Base-by-base conservation (phyloP, 2,797 vertebrate genomes). In the Takifugu ocellatus region DNA sequence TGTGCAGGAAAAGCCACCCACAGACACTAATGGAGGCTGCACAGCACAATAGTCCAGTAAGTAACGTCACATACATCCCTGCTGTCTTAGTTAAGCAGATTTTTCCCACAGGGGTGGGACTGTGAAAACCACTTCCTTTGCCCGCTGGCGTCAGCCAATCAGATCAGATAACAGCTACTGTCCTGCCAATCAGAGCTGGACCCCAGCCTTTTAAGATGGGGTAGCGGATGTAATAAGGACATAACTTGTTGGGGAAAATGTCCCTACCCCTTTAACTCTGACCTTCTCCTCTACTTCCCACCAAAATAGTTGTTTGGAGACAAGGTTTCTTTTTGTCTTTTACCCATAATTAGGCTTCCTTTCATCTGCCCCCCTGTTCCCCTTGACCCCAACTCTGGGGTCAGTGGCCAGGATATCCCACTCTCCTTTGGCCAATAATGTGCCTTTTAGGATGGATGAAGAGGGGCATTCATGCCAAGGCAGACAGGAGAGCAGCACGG, bases 371-470 rank as follows among this genome's bases (percentile, higher is more conserved):
- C 87, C 88, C 87, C 90, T 88, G 90, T 91, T 91, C 91, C 90
- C 89, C 85, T 90, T 89, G 90, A 91, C 91, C 90, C 63, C 57
- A 72, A 82, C 70, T 83, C 83, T 74, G 75, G 87, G 91, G 91
- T 92, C 90, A 88, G 78, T 80, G 86, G 87, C 88, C 90, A 92
- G 91, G 92, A 92, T 92, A 93, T 92, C 91, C 91, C 91, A 91
- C 89, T 91, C 89, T 89, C 79, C 80, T 77, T 63, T 1, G 65
- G 77, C 80, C 90, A 83, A 92, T 92, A 92, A 93, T 92, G 90
- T 92, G 89, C 90, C 90, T 91, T 91, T 93, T 91, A 92, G 83
- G 84, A 65, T 78, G 80, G 75, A 93, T 91, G 89, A 93, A 92
- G 89, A 88, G 89, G 85, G 84, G 89, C 89, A 93, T 92, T 93